These are phyloP conservation scores for Euschistus heros DNA, from an alignment of 1,140 invertebrate species.

Conservation along the genomic window DNA sequence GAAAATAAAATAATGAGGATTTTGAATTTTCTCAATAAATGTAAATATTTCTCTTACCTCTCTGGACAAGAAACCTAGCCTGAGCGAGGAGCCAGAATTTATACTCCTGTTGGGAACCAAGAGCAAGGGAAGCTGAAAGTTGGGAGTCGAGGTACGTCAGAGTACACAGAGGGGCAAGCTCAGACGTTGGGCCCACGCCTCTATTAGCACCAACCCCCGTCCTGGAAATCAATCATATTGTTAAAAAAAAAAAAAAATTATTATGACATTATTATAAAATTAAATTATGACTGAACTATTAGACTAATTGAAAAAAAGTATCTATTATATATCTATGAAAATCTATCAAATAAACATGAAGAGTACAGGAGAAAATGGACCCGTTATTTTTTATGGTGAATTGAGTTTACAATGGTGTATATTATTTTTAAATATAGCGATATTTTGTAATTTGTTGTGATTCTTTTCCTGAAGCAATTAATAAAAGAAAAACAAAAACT, in stretches of 20 bases:
- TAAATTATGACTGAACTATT: too few species aligned
- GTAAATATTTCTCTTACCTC: constrained; percentile 56
- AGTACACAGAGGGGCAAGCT: constrained; percentile 36
- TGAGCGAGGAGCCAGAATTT: constrained; percentile 65
- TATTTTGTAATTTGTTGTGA: too few species aligned
- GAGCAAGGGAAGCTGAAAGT: constrained; percentile 51
- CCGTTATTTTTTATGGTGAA: too few species aligned
- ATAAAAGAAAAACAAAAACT: too few species aligned
- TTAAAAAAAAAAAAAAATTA: constrained; percentile 18
- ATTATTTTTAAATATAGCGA: too few species aligned
- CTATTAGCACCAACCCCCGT: not conserved
- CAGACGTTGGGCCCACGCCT: constrained; percentile 26
- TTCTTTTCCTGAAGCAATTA: too few species aligned
- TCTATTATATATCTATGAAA: constrained; percentile 7
- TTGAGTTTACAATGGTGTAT: too few species aligned
- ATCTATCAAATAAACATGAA: constrained; percentile 1
- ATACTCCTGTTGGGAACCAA: constrained; percentile 62
- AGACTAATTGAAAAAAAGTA: too few species aligned
- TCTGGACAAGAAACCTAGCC: constrained; percentile 60
- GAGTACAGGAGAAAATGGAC: constrained; percentile 13
- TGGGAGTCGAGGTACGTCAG: constrained; percentile 69
- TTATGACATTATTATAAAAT: too few species aligned
- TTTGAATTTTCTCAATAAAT: not conserved
- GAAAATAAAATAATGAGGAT: not conserved
- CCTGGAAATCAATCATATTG: not conserved